phyloP scores from a whole-genome alignment of 2,797 vertebrate species.

The Myotis planiceps region DNA sequence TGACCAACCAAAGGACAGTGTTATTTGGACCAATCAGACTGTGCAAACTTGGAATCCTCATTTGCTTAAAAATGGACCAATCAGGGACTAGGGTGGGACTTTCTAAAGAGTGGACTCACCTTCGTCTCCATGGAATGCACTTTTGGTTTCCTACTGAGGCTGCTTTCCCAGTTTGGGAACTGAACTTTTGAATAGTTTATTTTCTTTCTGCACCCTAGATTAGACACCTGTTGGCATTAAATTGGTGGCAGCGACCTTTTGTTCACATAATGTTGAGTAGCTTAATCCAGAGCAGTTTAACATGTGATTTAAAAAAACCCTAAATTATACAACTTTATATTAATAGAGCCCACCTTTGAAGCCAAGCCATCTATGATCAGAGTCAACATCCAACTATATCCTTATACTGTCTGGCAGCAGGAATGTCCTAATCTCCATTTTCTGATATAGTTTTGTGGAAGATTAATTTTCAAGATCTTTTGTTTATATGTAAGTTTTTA shows the following conservation, averaged over 20 bases:
- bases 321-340: background rate
- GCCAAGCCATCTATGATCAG: background rate
- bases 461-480: slow-evolving; percentile 17
- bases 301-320: background rate
- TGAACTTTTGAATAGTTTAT: background rate
- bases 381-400: background rate
- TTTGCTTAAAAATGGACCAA: background rate
- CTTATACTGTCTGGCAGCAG: background rate
- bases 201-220: background rate
- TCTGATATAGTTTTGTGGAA: background rate
- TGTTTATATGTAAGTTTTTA: slow-evolving; percentile 20
- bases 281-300: background rate
- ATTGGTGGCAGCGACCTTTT: background rate
- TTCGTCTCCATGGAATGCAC: background rate
- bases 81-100: background rate
- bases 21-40: background rate
- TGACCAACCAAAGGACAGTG: background rate
- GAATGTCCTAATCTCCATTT: slow-evolving; percentile 24
- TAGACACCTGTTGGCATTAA: background rate
- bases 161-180: background rate
- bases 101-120: background rate
- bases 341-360: background rate
- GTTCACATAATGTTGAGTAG: background rate
- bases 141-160: background rate
- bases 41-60: background rate